Evolutionary conservation across 1,140 invertebrate genomes (phyloP), one percentile per base, ranked within the genome.

Genomic region (Caerostris darwini): DNA sequence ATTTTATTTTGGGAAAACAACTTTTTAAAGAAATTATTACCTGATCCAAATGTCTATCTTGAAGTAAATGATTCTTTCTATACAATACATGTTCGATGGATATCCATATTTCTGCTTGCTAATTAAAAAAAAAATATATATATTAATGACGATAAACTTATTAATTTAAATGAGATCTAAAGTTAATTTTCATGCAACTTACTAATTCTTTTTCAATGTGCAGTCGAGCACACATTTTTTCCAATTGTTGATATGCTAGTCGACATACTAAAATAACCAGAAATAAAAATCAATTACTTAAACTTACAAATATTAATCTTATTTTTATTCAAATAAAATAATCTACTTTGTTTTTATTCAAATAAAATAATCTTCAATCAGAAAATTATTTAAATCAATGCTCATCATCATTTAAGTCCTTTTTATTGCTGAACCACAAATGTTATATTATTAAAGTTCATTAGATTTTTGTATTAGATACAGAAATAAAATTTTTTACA

Each of bases 31-130:
- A 34, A 34, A 34, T 34, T 5, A 7, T 87, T 61, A 89, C 92
- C 86, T 94, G 92, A 89, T 94, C 92, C 34, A 94, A 64, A 61
- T 94, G 85, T n/a, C 92, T 17, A 54, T 82, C 86, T 82, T 61
- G 14, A 8, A 94, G 64, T 50, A 94, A 64, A 57, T 94, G 53
- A 77, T 56, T 82, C 58, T 94, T 94, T 17, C 61, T 82, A 81
- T 94, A 94, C 14, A 94, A 8, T 7, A 94, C 86, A 89, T 94
- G 85, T 34, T 94, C 92, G n/a, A 94, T 64, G 53, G 86, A 94
- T 56, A 61, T 34, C 92, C 92, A 94, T 54, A 94, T 94, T 64
- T 94, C 57, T 19, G 19, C 8, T 67, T 64, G 50, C 92, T 94
- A 83, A 77, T 34, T 12, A 2, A 87, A 87, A 86, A 71, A 12